Evolutionary conservation across 2,113 vertebrate genomes (phyloP).

Genomic region (Daphoenositta chrysoptera): DNA sequence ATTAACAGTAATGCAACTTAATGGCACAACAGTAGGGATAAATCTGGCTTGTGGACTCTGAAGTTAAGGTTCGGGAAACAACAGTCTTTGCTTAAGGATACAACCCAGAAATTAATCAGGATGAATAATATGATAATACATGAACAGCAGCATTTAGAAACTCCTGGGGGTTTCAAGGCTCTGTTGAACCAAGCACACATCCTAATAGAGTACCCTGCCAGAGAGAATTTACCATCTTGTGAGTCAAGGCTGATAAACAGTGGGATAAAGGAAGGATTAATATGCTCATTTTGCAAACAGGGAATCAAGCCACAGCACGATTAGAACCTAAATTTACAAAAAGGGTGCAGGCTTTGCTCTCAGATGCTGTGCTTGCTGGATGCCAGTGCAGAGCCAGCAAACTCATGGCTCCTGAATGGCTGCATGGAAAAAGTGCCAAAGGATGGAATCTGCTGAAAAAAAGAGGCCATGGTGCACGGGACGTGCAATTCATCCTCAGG

Average conservation of each 20-base stretch:
- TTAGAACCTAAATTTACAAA: neutral
- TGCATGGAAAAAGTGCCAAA: neutral
- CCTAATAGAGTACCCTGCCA: neutral
- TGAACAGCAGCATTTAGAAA: neutral
- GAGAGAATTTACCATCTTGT: neutral
- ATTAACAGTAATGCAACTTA: constrained; percentile 20
- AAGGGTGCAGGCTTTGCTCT: neutral
- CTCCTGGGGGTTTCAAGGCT: neutral
- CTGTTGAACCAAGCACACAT: neutral
- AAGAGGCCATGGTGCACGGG: neutral
- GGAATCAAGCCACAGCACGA: neutral
- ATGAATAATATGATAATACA: constrained; percentile 3
- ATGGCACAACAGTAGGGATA: neutral
- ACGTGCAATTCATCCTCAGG: neutral
- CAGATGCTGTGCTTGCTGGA: neutral
- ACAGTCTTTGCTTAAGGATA: constrained; percentile 6
- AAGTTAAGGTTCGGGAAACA: constrained; percentile 9
- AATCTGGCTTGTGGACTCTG: constrained; percentile 13
- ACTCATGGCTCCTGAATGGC: neutral
- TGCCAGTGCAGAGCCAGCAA: neutral
- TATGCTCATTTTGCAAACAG: constrained; percentile 6
- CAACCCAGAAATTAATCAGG: constrained; percentile 24
- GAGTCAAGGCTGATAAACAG: neutral
- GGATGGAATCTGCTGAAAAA: neutral
- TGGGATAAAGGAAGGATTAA: constrained; percentile 37